phyloP scores from a whole-genome alignment of 2,113 vertebrate species.

The Cromileptes altivelis region DNA sequence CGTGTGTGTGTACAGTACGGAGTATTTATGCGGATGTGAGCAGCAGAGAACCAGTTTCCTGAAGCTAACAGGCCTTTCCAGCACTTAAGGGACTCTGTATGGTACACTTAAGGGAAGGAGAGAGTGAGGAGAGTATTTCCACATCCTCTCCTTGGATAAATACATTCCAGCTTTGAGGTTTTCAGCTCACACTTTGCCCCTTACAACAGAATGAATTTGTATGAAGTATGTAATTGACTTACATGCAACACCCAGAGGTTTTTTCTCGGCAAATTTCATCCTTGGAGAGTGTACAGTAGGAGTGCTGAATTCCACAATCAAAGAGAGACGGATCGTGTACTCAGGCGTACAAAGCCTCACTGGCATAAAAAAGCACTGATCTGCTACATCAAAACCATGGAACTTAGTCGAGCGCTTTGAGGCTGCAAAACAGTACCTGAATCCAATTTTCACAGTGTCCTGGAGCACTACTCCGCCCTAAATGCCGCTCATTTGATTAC shows the following conservation, averaged over 20 bases:
- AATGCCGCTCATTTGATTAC: constrained; percentile 45
- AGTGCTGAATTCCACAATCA: constrained; percentile 51
- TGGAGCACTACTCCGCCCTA: constrained; percentile 1
- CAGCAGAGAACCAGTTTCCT: constrained; percentile 48
- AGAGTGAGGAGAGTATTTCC: constrained; percentile 56
- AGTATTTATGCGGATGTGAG: constrained; percentile 35
- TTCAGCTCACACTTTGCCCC: constrained; percentile 48
- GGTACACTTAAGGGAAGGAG: constrained; percentile 41
- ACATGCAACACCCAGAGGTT: constrained; percentile 63
- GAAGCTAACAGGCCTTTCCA: constrained; percentile 56
- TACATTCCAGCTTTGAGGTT: constrained; percentile 63
- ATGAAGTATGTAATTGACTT: constrained; percentile 76
- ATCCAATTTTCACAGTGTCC: constrained; percentile 44
- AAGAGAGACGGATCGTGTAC: constrained; percentile 40
- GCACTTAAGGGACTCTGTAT: constrained; percentile 49
- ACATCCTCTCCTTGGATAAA: constrained; percentile 63
- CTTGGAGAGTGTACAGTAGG: constrained; percentile 48
- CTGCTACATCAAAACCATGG: constrained; percentile 60
- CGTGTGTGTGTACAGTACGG: constrained; percentile 9
- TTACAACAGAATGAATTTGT: constrained; percentile 56
- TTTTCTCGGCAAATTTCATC: constrained; percentile 57
- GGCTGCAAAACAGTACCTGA: constrained; percentile 23
- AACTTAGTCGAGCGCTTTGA: constrained; percentile 40
- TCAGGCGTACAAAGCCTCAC: constrained; percentile 36
- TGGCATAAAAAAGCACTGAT: constrained; percentile 43